A percentile compares a stretch with the other conserved stretches of the same genome.
phyloP scores from a whole-genome alignment of 2,888 invertebrate species.

The Apodemia duryi region DNA sequence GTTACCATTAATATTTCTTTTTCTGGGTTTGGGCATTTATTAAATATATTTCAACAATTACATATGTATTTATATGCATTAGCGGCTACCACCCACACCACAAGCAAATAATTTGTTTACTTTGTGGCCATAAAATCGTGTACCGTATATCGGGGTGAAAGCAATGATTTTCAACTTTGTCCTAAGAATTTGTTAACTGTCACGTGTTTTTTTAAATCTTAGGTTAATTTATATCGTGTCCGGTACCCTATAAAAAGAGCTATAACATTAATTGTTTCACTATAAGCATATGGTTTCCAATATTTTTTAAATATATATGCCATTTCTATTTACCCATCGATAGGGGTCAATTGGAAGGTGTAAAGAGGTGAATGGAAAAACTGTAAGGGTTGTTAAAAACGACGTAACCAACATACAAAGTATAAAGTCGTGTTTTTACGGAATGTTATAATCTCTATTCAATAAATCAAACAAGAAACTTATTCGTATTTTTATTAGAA shows the following conservation, averaged over 20 bases:
- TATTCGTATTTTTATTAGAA: neutral
- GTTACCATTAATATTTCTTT: too few species aligned
- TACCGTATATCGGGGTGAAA: slow-evolving; percentile 5
- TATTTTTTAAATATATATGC: slow-evolving; percentile 5
- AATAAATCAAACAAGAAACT: neutral
- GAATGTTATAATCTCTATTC: neutral
- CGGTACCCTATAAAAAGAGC: slow-evolving; percentile 9
- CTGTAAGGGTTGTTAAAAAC: slow-evolving; percentile 12
- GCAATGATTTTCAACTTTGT: neutral
- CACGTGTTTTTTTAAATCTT: neutral
- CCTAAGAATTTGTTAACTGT: neutral
- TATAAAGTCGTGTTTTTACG: slow-evolving; percentile 20
- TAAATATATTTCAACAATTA: too few species aligned
- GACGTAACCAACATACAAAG: slow-evolving; percentile 16
- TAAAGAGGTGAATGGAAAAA: slow-evolving; percentile 15
- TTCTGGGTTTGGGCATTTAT: too few species aligned
- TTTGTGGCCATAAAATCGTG: too few species aligned
- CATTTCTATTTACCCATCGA: slow-evolving; percentile 10
- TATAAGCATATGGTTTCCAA: neutral
- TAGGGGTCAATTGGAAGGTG: slow-evolving; percentile 8
- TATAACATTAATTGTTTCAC: slow-evolving; percentile 2
- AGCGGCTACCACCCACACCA: too few species aligned
- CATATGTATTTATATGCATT: too few species aligned
- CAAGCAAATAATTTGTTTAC: too few species aligned
- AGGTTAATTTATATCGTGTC: slow-evolving; percentile 8